These are phyloP conservation scores for Harpalus rubripes DNA, from an alignment of 2,888 invertebrate genomes.

Conservation along the genomic window DNA sequence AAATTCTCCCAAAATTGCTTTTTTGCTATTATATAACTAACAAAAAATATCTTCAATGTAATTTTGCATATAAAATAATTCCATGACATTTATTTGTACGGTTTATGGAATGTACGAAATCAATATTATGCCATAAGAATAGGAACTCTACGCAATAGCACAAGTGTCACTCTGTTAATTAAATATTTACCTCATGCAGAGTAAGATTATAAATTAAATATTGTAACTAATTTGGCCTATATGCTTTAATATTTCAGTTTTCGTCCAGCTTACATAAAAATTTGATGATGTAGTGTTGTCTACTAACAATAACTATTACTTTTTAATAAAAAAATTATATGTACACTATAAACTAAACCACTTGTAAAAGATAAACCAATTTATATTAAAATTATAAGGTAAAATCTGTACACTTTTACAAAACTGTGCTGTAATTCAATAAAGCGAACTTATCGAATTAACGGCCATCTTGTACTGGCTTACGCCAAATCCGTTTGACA, in stretches of 20 bases:
- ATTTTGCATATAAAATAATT: constrained; percentile 29
- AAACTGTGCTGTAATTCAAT: constrained; percentile 60
- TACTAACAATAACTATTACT: constrained; percentile 27
- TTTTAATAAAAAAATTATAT: not conserved
- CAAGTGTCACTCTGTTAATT: constrained; percentile 18
- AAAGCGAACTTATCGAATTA: constrained; percentile 63
- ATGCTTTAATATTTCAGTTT: constrained; percentile 19
- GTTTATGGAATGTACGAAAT: constrained; percentile 49
- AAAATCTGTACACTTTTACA: not conserved
- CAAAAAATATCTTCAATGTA: constrained; percentile 17
- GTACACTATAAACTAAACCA: not conserved
- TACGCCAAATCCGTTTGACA: constrained; percentile 64
- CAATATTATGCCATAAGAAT: constrained; percentile 50
- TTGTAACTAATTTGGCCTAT: not conserved
- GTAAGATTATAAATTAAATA: not conserved
- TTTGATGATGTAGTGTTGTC: constrained; percentile 27
- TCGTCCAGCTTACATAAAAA: constrained; percentile 2
- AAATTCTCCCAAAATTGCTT: not conserved
- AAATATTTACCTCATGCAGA: constrained; percentile 23
- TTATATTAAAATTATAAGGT: not conserved
- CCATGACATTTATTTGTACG: constrained; percentile 30
- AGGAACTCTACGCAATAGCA: constrained; percentile 27
- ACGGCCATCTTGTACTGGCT: constrained; percentile 66
- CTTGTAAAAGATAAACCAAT: constrained; percentile 12
- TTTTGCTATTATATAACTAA: constrained; percentile 36